Base-by-base conservation (phyloP, 2,797 vertebrate genomes). In the Danio choprae region DNA sequence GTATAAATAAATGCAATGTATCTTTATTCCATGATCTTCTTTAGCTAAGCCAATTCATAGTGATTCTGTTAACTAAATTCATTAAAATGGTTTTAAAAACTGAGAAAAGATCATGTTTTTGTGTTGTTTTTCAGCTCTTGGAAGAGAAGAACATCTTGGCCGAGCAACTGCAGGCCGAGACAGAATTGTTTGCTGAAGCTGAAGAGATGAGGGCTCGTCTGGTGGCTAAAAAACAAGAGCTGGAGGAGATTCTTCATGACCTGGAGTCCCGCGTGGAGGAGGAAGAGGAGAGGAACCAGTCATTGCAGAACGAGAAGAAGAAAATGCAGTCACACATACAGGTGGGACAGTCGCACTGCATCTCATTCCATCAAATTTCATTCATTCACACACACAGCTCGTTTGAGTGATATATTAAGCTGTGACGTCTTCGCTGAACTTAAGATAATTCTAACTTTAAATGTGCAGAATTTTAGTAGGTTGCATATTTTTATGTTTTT, bases 91-190 rank as follows among this genome's bases (percentile, higher is more conserved):
- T 68, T 59, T 22, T 20, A 22, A 22, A 20, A 56, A 11, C 7
- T 0, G 2, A 13, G 10, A 18, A 36, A 20, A 68, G 1, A 68
- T 15, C 4, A 46, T 18, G 13, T 48, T 12, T 72, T 13, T 3
- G 12, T 58, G 58, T 81, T 55, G 38, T 16, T 18, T 64, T 64
- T 0, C 79, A 99, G 97, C 90, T 98, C 36, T 12, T 96, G 6
- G 97, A 98, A 87, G 97, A 99, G 92, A 98, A 99, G 91, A 98
- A 96, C 72, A 98, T 98, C 87, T 94, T 99, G 15, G 96, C 97
- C 4, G 97, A 99, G 88, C 97, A 99, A 74, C 93, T 99, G 0
- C 97, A 98, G 51, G 97, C 97, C 0, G 97, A 99, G 92, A 99
- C 97, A 0, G 97, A 99, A 90, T 94, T 98, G 79, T 99, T 98